Evolutionary conservation across 2,888 invertebrate genomes (phyloP).

Genomic region (Chaetogeoica ovagalla): DNA sequence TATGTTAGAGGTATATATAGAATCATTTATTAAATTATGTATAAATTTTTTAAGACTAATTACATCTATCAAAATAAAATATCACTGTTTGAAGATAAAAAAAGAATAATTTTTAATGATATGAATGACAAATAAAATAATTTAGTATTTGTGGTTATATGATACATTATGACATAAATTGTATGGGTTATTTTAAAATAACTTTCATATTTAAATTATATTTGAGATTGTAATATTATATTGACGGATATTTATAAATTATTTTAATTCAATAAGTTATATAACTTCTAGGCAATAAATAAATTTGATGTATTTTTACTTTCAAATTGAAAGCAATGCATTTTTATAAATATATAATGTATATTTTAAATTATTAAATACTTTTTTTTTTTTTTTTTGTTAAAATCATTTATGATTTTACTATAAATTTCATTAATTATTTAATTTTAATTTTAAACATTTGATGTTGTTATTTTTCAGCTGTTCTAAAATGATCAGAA

Average conservation of each 20-base stretch:
- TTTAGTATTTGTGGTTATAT: too few species aligned
- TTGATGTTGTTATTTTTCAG: conserved; percentile 47
- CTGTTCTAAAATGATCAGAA: conserved; percentile 5
- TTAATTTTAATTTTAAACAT: conserved; percentile 7
- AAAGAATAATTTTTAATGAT: too few species aligned
- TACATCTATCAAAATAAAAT: background rate
- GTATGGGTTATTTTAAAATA: background rate
- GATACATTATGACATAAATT: background rate
- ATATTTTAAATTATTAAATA: background rate
- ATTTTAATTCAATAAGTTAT: background rate
- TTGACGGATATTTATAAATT: background rate
- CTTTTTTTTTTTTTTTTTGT: background rate
- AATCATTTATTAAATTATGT: too few species aligned
- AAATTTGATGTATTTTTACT: too few species aligned
- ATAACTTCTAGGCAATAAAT: background rate
- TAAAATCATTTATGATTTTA: background rate
- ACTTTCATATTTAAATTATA: background rate
- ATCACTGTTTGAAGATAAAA: background rate
- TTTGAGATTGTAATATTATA: background rate
- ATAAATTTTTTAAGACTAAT: background rate
- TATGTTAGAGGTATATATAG: background rate
- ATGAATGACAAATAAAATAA: too few species aligned
- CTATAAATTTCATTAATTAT: background rate
- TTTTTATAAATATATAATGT: too few species aligned
- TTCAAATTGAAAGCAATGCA: too few species aligned